Evolutionary conservation across 2,888 invertebrate genomes (phyloP), one percentile per base, ranked within the genome.

Genomic region (Trypoxylon attenuatum): DNA sequence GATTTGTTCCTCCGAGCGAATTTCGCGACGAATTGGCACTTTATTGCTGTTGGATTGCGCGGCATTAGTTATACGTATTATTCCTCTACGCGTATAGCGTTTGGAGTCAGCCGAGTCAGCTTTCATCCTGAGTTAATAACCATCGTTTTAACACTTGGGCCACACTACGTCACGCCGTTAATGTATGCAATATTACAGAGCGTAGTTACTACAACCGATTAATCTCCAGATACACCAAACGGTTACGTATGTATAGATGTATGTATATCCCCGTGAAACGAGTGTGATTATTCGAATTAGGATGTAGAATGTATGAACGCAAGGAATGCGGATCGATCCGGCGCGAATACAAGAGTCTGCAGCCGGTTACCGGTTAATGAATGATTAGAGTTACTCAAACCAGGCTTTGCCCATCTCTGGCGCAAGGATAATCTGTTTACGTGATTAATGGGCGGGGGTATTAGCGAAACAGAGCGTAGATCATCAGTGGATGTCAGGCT

Each of bases 401-500:
- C 4, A 47, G 15, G 29, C 13, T 15, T 62, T 19, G 51, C 47
- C 51, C 52, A 52, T 51, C 62, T 56, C 52, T 29, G 47, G 13
- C 47, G 27, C 23, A 49, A 15, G 38, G 23, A n/a, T 13, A 16
- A 23, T 10, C 27, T 19, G 5, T 29, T 47, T 18, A 8, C 13
- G 18, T 18, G 50, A 53, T 57, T 53, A 46, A 50, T 47, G n/a
- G n/a, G n/a, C 33, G 1, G 19, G 38, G 42, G 8, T 27, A 43
- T 23, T 6, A 50, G 42, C 50, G 22, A 23, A 27, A 33, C 8
- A 39, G 45, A 54, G 53, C 46, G 18, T 51, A 41, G 58, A 50
- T 67, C 46, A 58, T 54, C 66, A 54, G 58, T 47, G 66, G 66
- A 64, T 51, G 64, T 61, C 46, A 42, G 41, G 10, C 21, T 58